A percentile compares a stretch with the other conserved stretches of the same genome.
Conservation (phyloP, 1,140 invertebrate species). For the Galleria mellonella region DNA sequence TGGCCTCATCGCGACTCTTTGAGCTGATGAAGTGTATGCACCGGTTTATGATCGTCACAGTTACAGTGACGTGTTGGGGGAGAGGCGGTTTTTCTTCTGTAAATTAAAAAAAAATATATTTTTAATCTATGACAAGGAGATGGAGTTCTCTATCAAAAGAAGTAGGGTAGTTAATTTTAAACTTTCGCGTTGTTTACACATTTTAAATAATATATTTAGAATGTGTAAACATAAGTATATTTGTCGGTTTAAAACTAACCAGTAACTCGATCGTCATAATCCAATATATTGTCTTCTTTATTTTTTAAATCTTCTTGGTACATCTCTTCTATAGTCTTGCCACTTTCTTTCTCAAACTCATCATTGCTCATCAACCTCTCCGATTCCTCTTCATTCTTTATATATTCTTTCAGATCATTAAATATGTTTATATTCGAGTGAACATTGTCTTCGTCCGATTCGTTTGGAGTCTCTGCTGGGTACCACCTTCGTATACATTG, state of each 20-base stretch:
- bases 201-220: too few species aligned
- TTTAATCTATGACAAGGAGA: too few species aligned
- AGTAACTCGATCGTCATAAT: slow-evolving; percentile 49
- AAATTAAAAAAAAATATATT: too few species aligned
- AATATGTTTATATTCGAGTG: slow-evolving; percentile 26
- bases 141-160: too few species aligned
- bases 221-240: background rate
- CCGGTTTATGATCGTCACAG: slow-evolving; percentile 74
- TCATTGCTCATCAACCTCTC: slow-evolving; percentile 38
- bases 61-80: slow-evolving; percentile 76
- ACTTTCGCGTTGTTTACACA: too few species aligned
- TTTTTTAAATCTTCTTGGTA: slow-evolving; percentile 70
- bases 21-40: slow-evolving; percentile 79
- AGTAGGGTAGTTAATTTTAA: too few species aligned
- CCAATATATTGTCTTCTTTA: slow-evolving; percentile 37
- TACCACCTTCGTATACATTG: slow-evolving; percentile 75
- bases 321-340: slow-evolving; percentile 73
- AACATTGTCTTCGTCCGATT: background rate
- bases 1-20: slow-evolving; percentile 67
- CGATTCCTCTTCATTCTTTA: slow-evolving; percentile 26
- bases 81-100: slow-evolving; percentile 67
- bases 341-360: slow-evolving; percentile 41
- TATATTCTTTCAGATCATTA: slow-evolving; percentile 34
- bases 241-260: too few species aligned
- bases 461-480: slow-evolving; percentile 6